Conservation (phyloP, 2,113 vertebrate species). For the Rhinogobius similis region DNA sequence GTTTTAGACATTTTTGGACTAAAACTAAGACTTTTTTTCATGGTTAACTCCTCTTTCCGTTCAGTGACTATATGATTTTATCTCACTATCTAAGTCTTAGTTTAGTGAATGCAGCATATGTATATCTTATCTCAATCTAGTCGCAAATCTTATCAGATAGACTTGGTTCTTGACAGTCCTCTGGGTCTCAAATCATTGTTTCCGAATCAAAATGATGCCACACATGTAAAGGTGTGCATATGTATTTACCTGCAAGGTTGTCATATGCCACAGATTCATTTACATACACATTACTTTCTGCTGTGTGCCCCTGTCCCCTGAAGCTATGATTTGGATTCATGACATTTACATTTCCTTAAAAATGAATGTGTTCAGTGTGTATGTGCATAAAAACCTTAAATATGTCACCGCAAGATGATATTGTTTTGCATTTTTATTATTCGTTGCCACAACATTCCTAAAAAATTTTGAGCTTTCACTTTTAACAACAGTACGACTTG, state of each 20-base stretch:
- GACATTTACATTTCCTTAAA: not conserved
- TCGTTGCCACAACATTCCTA: no score
- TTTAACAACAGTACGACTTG: not conserved
- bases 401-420: not conserved
- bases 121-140: not conserved
- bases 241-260: not conserved
- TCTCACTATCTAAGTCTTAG: no score
- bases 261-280: not conserved
- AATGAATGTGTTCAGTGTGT: not conserved
- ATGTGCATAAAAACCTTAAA: not conserved
- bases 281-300: not conserved
- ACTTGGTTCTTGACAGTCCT: no score
- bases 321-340: not conserved
- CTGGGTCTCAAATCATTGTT: no score
- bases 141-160: not conserved
- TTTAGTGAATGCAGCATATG: not conserved
- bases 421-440: no score
- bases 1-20: no score
- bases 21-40: not conserved
- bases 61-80: no score
- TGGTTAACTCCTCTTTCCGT: not conserved
- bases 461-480: no score
- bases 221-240: not conserved
- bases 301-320: not conserved
- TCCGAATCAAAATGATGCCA: no score